These are phyloP conservation scores for Pammene aurita DNA, from an alignment of 2,888 invertebrate genomes.

Conservation along the genomic window DNA sequence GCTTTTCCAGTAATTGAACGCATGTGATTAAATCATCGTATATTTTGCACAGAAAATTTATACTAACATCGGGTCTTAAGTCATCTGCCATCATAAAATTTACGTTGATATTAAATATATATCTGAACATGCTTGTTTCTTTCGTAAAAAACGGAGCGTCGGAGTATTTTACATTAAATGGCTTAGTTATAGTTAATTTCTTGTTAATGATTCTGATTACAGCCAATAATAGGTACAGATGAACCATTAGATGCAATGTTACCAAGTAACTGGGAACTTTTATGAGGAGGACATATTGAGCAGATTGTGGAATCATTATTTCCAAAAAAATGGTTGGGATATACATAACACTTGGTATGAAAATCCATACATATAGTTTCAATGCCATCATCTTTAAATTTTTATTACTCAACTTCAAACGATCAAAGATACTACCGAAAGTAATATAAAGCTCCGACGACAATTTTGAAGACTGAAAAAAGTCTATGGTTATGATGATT, in stretches of 20 bases:
- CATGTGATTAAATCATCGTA: conserved; percentile 61
- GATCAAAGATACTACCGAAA: conserved; percentile 45
- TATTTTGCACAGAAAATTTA: conserved; percentile 56
- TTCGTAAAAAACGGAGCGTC: conserved; percentile 30
- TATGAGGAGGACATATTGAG: conserved; percentile 52
- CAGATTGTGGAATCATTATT: conserved; percentile 48
- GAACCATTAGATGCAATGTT: conserved; percentile 55
- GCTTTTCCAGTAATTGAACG: conserved; percentile 58
- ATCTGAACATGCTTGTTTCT: conserved; percentile 42
- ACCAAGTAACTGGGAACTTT: conserved; percentile 59
- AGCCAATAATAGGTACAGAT: conserved; percentile 55
- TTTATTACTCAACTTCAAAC: conserved; percentile 48
- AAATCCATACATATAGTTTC: conserved; percentile 57
- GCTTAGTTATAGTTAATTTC: conserved; percentile 46
- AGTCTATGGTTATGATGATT: conserved; percentile 48
- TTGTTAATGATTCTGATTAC: conserved; percentile 55
- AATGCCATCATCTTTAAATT: conserved; percentile 50
- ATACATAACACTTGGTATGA: conserved; percentile 46
- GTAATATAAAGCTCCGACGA: conserved; percentile 50
- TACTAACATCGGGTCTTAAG: conserved; percentile 42
- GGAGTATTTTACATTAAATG: conserved; percentile 39
- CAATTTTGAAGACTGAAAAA: conserved; percentile 45
- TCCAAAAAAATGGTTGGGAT: conserved; percentile 51
- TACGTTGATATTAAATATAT: conserved; percentile 48
- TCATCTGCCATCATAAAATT: conserved; percentile 47